Evolutionary conservation across 92 coral and sea anemone genomes (phyloP), one percentile per base, ranked within the genome.

Genomic region (Isaurus tuberculatus): DNA sequence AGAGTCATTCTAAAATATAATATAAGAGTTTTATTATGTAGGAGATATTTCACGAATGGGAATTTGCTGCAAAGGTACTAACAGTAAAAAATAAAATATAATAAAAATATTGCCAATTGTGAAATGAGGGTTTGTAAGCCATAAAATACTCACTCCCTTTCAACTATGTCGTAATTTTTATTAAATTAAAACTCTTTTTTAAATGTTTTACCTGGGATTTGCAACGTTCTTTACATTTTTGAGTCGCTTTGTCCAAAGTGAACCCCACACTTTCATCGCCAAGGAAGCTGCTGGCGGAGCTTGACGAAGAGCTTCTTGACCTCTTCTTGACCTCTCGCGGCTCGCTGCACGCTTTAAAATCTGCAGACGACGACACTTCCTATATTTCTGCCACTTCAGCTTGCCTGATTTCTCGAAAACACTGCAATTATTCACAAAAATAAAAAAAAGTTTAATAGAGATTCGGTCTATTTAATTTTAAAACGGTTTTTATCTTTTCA

Each of bases 401-500:
- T 51, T 51, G 81, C 28, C 44, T 53, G 68, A 64, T 65, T 64
- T 85, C 88, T 66, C 78, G 78, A 74, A 75, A 75, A 75, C 75
- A 51, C 88, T 85, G 71, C 84, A 75, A 84, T 63, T 85, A 75
- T 65, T 85, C 49, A 33, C 25, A 74, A 68, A 42, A 63, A 85
- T 34, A 75, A 75, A 85, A 66, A 61, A 71, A 65, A 75, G 14
- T 85, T 85, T 6, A 31, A 60, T 77, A 43, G 57, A 70, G 57
- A 40, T 51, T 70, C 19, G 22, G 53, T 70, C 46, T 4, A n/a
- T n/a, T n/a, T n/a, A n/a, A n/a, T n/a, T 36, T 36, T 36, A 69
- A 65, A 65, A 65, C 70, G 40, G 34, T 3, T 14, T 30, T 65
- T 27, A 4, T 32, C 31, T 30, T 66, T 14, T 66, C 25, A 8